Conservation (phyloP, 2,888 invertebrate species). For the Rhyacophila evoluta region DNA sequence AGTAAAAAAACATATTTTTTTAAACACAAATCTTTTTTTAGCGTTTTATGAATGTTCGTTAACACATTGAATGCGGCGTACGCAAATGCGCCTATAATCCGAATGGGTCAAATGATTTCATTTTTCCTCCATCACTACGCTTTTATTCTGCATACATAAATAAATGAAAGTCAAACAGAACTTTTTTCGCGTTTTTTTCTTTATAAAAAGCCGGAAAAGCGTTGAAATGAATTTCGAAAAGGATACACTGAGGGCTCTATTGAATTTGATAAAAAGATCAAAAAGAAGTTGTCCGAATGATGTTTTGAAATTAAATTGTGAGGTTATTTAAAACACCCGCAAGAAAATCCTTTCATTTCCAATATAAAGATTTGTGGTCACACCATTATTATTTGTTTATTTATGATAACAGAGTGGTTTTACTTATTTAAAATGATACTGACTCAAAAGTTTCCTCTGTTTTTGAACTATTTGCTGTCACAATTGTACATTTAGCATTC, state of each 20-base stretch:
- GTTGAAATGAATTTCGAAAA: neutral
- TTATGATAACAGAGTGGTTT: too few species aligned
- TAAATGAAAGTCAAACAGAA: neutral
- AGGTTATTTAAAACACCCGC: neutral
- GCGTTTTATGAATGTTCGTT: too few species aligned
- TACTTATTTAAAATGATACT: too few species aligned
- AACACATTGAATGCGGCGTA: neutral
- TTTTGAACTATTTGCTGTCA: too few species aligned
- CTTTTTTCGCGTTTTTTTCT: neutral
- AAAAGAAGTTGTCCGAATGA: neutral
- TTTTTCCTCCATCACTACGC: neutral
- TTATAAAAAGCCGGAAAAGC: neutral
- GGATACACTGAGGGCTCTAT: neutral
- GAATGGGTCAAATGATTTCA: conserved; percentile 2
- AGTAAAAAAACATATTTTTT: too few species aligned
- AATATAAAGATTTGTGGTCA: too few species aligned
- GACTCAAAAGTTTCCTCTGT: too few species aligned
- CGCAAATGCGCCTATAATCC: neutral
- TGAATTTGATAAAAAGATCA: conserved; percentile 2
- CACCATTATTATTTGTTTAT: too few species aligned
- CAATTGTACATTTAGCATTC: too few species aligned
- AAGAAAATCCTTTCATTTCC: neutral
- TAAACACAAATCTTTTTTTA: too few species aligned
- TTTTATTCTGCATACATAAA: conserved; percentile 1
- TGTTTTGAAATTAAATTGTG: neutral